These are phyloP conservation scores for Smutsia temminckii DNA, from an alignment of 2,797 vertebrate genomes.

Conservation along the genomic window DNA sequence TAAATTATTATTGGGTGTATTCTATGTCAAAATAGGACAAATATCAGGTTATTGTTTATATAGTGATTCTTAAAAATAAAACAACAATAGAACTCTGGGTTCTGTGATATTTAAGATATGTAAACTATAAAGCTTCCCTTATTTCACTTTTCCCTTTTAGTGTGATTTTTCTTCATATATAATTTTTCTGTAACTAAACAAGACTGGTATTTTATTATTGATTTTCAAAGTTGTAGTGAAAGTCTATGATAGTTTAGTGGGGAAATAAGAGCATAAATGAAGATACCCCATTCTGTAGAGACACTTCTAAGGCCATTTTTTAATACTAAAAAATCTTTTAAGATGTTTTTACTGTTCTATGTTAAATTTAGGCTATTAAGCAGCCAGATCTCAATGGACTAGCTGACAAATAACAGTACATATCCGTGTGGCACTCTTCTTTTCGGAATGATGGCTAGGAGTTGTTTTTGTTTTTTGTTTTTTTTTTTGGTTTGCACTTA, in stretches of 20 bases:
- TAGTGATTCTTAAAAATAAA: neutral
- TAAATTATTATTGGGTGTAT: neutral
- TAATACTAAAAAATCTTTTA: constrained; percentile 7
- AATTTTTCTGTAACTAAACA: constrained; percentile 18
- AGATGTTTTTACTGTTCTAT: neutral
- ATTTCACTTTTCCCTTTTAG: constrained; percentile 9
- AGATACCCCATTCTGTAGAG: neutral
- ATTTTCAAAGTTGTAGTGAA: constrained; percentile 38
- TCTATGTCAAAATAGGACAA: neutral
- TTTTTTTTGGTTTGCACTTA: neutral
- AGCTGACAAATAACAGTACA: neutral
- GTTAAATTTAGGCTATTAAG: constrained; percentile 2
- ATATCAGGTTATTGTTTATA: constrained; percentile 5
- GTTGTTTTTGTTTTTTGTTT: neutral
- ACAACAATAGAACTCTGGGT: neutral
- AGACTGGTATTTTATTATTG: neutral
- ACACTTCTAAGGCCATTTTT: neutral
- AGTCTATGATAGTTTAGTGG: neutral
- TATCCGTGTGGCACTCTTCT: neutral
- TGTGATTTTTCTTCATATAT: constrained; percentile 13
- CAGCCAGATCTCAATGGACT: neutral
- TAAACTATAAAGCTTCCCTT: neutral
- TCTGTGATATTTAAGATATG: neutral
- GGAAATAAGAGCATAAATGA: constrained; percentile 20
- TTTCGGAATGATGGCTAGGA: neutral